Evolutionary conservation across 2,888 invertebrate species (phyloP).

Genomic region (Lasioglossum villosulum): DNA sequence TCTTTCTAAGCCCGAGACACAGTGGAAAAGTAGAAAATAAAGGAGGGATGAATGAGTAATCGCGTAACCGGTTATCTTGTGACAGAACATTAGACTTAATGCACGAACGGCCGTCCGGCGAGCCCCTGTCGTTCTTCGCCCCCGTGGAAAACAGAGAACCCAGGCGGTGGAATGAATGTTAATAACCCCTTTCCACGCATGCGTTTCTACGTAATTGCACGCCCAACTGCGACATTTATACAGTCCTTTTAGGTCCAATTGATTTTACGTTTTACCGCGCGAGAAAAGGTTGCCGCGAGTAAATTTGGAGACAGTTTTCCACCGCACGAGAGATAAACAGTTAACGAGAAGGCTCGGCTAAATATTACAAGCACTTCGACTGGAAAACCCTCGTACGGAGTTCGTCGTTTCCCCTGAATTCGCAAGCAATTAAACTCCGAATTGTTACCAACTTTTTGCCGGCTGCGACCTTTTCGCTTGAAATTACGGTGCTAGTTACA

Average conservation of each 20-base stretch:
- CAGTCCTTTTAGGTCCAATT: slow-evolving; percentile 10
- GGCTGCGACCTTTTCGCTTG: neutral
- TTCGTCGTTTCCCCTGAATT: neutral
- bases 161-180: slow-evolving; percentile 61
- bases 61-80: slow-evolving; percentile 68
- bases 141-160: slow-evolving; percentile 58
- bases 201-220: slow-evolving; percentile 40
- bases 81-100: slow-evolving; percentile 67
- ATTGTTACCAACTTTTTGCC: neutral
- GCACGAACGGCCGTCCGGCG: slow-evolving; percentile 55
- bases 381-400: neutral
- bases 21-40: slow-evolving; percentile 25
- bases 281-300: neutral
- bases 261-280: neutral
- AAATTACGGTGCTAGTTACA: neutral
- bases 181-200: slow-evolving; percentile 71
- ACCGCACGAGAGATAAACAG: neutral
- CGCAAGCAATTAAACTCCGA: slow-evolving; percentile 2
- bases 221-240: neutral
- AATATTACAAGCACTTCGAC: neutral
- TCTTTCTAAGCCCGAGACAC: neutral
- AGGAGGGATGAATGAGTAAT: slow-evolving; percentile 69
- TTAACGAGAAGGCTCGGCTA: neutral
- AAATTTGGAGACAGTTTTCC: neutral
- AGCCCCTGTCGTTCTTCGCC: slow-evolving; percentile 38